Evolutionary conservation across 2,113 vertebrate species (phyloP).

Genomic region (Danionella cerebrum): DNA sequence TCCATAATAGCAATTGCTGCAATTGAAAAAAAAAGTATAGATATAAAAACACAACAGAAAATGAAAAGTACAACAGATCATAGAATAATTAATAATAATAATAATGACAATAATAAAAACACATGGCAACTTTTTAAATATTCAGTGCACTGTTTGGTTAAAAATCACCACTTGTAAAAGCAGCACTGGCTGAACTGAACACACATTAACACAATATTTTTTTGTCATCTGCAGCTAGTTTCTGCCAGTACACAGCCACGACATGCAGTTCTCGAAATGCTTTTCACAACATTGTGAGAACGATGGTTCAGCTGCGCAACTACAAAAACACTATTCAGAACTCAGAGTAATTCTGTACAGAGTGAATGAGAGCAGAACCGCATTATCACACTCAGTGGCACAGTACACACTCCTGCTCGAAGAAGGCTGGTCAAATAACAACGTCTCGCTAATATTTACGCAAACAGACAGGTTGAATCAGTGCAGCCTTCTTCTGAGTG

Average conservation of each 20-base stretch:
- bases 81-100: too few species aligned
- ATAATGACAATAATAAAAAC: constrained; percentile 40
- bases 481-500: constrained; percentile 32
- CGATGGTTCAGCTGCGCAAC: constrained; percentile 42
- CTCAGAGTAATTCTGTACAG: constrained; percentile 43
- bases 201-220: constrained; percentile 58
- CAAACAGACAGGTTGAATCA: background rate
- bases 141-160: constrained; percentile 50
- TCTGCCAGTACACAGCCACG: constrained; percentile 51
- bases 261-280: constrained; percentile 59
- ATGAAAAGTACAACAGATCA: constrained; percentile 46
- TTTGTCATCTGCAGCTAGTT: constrained; percentile 50
- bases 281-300: constrained; percentile 52
- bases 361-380: constrained; percentile 27
- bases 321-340: constrained; percentile 45
- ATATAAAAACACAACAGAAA: constrained; percentile 40
- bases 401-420: constrained; percentile 44
- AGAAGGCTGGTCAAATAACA: constrained; percentile 44
- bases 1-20: constrained; percentile 55
- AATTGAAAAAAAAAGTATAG: constrained; percentile 44
- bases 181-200: constrained; percentile 60
- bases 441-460: background rate
- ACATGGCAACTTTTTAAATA: constrained; percentile 28
- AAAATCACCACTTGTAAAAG: constrained; percentile 57
- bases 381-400: constrained; percentile 34